These are phyloP conservation scores for Sussaba pulchella DNA, from an alignment of 2,888 invertebrate species.

Conservation along the genomic window DNA sequence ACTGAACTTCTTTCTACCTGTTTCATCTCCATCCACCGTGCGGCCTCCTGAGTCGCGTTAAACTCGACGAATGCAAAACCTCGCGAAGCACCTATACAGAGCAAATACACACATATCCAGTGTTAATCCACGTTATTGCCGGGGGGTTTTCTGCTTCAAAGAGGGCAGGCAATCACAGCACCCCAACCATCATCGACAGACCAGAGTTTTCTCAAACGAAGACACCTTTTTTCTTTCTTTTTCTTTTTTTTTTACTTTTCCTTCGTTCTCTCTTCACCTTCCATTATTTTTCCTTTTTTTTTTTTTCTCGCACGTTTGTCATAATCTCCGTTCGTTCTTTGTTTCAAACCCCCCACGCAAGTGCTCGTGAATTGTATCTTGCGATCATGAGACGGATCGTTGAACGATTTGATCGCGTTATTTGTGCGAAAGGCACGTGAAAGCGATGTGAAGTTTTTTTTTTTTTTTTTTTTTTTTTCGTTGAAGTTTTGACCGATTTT, in stretches of 20 bases:
- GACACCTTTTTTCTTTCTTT: conserved; percentile 67
- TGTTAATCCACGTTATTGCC: conserved; percentile 84
- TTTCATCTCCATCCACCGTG: conserved; percentile 96
- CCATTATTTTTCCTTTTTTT: conserved; percentile 7
- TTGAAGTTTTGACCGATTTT: background rate
- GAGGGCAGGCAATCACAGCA: conserved; percentile 84
- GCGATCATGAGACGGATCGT: conserved; percentile 2
- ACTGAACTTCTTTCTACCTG: conserved; percentile 88
- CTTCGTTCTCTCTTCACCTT: conserved; percentile 7
- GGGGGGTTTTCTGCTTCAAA: conserved; percentile 83
- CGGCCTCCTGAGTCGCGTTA: conserved; percentile 94
- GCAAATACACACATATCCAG: conserved; percentile 87
- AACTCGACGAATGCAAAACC: conserved; percentile 96
- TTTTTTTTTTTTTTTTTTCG: background rate
- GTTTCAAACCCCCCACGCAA: conserved; percentile 1
- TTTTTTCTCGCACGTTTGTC: no score
- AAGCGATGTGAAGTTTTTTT: no score
- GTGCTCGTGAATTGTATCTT: conserved; percentile 9
- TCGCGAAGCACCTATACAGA: conserved; percentile 94
- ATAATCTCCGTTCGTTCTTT: no score
- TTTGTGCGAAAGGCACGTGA: background rate
- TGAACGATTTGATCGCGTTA: background rate
- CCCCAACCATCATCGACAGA: conserved; percentile 84
- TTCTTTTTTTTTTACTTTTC: conserved; percentile 16
- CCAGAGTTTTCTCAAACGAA: conserved; percentile 74